Percentiles rank a stretch among this genome's conserved stretches.
Evolutionary conservation across 1,140 invertebrate genomes (phyloP).

Genomic region (Neodiprion virginianus): DNA sequence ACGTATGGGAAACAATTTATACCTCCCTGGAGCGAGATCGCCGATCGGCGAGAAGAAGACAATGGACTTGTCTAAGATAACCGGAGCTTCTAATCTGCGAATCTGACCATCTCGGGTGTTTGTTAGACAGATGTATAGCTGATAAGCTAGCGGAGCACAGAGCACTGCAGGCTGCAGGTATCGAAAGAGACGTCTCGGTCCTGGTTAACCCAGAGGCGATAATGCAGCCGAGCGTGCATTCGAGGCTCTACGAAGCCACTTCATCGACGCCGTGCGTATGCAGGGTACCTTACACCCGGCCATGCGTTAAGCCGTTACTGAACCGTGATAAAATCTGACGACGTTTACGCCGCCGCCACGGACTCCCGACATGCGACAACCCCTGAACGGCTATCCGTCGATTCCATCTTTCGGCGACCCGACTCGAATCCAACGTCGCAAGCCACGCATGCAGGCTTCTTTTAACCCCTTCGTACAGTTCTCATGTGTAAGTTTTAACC

Average conservation of each 20-base stretch:
- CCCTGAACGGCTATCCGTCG: not conserved
- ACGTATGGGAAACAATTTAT: no score
- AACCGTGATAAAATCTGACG: not conserved
- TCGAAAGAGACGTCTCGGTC: no score
- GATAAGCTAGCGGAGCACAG: not conserved
- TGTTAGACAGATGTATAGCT: not conserved
- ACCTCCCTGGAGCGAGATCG: no score
- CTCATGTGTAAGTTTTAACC: no score
- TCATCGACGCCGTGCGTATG: not conserved
- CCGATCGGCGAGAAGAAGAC: not conserved
- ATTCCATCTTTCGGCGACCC: conserved; percentile 1
- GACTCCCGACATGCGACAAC: not conserved
- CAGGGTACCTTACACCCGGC: not conserved
- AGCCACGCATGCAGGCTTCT: not conserved
- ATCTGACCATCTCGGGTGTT: conserved; percentile 2
- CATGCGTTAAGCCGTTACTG: not conserved
- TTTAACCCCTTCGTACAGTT: no score
- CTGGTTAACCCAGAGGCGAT: not conserved
- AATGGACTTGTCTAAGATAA: not conserved
- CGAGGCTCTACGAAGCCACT: no score
- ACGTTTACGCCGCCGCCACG: not conserved
- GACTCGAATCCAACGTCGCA: no score
- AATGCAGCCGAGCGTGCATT: not conserved
- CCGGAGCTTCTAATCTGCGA: not conserved
- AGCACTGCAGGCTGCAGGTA: not conserved